Base-by-base conservation (phyloP, 2,113 vertebrate genomes). In the Chamaetylas fuelleborni region DNA sequence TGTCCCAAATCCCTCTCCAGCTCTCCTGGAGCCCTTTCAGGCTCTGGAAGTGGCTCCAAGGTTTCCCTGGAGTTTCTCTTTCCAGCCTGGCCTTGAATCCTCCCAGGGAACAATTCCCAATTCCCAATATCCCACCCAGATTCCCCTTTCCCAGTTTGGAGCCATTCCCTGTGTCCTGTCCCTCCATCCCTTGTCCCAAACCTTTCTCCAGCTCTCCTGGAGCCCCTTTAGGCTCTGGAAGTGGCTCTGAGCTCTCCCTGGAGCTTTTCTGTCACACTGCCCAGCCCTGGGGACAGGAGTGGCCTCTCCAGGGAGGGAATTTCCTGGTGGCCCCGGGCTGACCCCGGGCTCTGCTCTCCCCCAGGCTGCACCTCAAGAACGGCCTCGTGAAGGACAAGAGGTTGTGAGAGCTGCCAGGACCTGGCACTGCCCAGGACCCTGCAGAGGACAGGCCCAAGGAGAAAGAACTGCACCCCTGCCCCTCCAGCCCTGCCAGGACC, bases 381-480 rank as follows among this genome's bases (percentile, higher is more conserved):
- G 99, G 99, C 20, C 96, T 98, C 43, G 81, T 98, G 18, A 99
- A 99, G 69, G 98, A 99, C 96, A 99, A 99, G 95, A 96, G 98
- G 97, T 96, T 98, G 89, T 99, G 98, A 97, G 70, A 3, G 19
- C 66, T 18, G 48, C 64, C 71, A 14, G 48, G 48, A 2, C 84
- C 64, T 17, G 80, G 67, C 51, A 0, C 31, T 40, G 54, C 12
- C 26, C 81, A 5, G 82, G 61, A 65, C 56, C 86, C 90, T 66
- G 86, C 85, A 1, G 10, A 15, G 15, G 64, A 69, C 76, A 53
- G 82, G 36, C 66, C 51, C 66, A 0, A 43, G 84, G 91, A 84
- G 82, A 69, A n/a, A 81, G 82, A 69, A 33, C 33, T 69, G 57
- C 54, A 34, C 9, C 92, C 70, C 86, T 4, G 2, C 3, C 1